Percentiles rank a stretch among this genome's conserved stretches.
phyloP scores from a whole-genome alignment of 2,888 invertebrate species.

The Plebejus argus region DNA sequence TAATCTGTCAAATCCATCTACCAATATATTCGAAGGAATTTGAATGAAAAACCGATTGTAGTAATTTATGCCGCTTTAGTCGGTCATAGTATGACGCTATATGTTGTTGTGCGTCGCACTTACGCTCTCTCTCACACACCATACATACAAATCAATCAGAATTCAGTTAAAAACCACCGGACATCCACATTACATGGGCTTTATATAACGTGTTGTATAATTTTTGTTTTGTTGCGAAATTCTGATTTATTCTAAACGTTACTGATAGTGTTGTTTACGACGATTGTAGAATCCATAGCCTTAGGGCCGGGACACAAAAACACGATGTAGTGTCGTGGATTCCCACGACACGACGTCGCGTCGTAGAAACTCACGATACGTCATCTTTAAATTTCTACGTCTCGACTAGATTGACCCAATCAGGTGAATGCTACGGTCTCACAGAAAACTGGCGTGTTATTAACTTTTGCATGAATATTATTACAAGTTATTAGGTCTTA shows the following conservation, averaged over 20 bases:
- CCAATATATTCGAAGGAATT: slow-evolving; percentile 8
- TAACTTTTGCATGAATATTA: too few relatives aligned
- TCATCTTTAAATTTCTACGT: too few relatives aligned
- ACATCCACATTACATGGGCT: slow-evolving; percentile 39
- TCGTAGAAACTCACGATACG: too few relatives aligned
- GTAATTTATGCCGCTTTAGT: background rate
- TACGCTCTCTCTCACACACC: slow-evolving; percentile 53
- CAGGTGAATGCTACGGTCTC: too few relatives aligned
- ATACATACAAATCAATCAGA: slow-evolving; percentile 55
- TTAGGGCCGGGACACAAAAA: too few relatives aligned
- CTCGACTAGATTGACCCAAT: too few relatives aligned
- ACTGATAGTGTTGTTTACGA: background rate
- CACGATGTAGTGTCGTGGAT: too few relatives aligned
- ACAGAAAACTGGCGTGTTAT: too few relatives aligned
- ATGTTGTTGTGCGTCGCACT: slow-evolving; percentile 47
- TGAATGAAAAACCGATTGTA: slow-evolving; percentile 7
- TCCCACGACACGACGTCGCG: too few relatives aligned
- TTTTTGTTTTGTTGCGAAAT: slow-evolving; percentile 25
- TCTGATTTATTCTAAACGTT: slow-evolving; percentile 26
- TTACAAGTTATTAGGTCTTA: too few relatives aligned
- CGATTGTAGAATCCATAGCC: background rate
- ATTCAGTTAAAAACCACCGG: slow-evolving; percentile 43
- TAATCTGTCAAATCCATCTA: background rate
- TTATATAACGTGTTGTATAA: slow-evolving; percentile 44
- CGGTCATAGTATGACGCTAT: slow-evolving; percentile 20